Base-by-base conservation (phyloP, 2,888 invertebrate genomes). In the Hyposoter didymator region DNA sequence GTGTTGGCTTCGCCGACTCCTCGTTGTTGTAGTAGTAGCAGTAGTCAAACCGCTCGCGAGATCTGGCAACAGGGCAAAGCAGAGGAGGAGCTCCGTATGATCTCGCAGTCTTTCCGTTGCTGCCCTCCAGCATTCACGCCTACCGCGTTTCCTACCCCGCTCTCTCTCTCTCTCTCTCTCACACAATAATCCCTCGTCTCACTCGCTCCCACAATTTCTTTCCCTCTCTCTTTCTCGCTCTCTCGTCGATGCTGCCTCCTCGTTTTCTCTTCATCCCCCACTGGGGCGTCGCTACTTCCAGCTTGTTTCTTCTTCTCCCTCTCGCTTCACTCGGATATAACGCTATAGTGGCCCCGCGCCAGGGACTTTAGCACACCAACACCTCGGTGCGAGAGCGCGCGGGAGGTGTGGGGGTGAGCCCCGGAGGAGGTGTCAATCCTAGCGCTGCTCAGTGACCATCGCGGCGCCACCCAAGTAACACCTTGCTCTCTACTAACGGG, bases 391-490 rank as follows among this genome's bases (percentile, higher is more conserved):
- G 80, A 69, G 74, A 82, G 78, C 85, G 86, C 85, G 90, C 89
- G 89, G 90, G 92, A 92, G 92, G 93, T 93, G 93, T 92, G 93
- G 92, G 93, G 92, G 93, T 91, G 93, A 92, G 92, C 92, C 92
- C 92, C 91, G 92, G 93, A 93, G 94, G 93, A 94, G 94, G 94
- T 94, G 94, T 93, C 93, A 94, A 94, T 93, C 94, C 94, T 94
- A 93, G 94, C 94, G 93, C 94, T 94, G 94, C 94, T 93, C 93
- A 94, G 94, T 94, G 94, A 93, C 93, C 93, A 93, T 93, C 93
- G 93, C 93, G 94, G 93, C 94, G 93, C 94, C 93, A 94, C 93
- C 94, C 94, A 94, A 93, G 94, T 94, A 94, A 94, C 94, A 94
- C 94, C 94, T 93, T 93, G 91, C 92, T 91, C 90, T 92, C 91